Percentiles rank a stretch among this genome's conserved stretches.
phyloP scores from a whole-genome alignment of 2,113 vertebrate genomes.

The Pomatostomus ruficeps region DNA sequence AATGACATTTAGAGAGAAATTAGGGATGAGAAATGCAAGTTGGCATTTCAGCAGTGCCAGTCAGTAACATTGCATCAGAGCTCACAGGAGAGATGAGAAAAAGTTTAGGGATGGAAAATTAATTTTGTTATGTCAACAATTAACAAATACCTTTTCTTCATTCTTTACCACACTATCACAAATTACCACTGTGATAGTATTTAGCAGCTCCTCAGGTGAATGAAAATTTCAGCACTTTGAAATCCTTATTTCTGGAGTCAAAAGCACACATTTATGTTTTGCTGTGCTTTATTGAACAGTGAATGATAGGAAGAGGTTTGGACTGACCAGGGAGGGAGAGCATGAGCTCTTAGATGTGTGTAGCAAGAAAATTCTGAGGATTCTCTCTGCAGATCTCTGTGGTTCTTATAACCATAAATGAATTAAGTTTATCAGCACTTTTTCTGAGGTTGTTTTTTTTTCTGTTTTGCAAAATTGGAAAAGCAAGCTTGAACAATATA shows the following conservation, averaged over 20 bases:
- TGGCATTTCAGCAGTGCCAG: conserved; percentile 74
- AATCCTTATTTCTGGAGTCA: neutral
- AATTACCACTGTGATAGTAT: conserved; percentile 14
- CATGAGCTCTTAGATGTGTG: neutral
- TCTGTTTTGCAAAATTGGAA: neutral
- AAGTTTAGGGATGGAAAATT: conserved; percentile 65
- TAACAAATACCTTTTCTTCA: conserved; percentile 24
- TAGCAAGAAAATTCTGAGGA: neutral
- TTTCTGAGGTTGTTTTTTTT: neutral
- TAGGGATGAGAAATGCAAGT: conserved; percentile 77
- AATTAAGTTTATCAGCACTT: neutral
- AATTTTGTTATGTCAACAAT: conserved; percentile 73
- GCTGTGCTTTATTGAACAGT: neutral
- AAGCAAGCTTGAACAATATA: neutral
- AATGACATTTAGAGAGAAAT: conserved; percentile 80
- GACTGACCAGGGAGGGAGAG: neutral
- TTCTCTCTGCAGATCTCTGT: neutral
- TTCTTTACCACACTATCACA: conserved; percentile 3
- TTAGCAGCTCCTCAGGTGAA: neutral
- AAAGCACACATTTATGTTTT: neutral
- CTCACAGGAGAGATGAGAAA: conserved; percentile 48
- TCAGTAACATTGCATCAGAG: conserved; percentile 56
- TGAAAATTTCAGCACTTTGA: neutral
- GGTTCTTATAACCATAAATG: neutral
- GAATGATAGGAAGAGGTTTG: neutral